Conservation (phyloP, 2,113 vertebrate species). For the Coregonus clupeaformis region DNA sequence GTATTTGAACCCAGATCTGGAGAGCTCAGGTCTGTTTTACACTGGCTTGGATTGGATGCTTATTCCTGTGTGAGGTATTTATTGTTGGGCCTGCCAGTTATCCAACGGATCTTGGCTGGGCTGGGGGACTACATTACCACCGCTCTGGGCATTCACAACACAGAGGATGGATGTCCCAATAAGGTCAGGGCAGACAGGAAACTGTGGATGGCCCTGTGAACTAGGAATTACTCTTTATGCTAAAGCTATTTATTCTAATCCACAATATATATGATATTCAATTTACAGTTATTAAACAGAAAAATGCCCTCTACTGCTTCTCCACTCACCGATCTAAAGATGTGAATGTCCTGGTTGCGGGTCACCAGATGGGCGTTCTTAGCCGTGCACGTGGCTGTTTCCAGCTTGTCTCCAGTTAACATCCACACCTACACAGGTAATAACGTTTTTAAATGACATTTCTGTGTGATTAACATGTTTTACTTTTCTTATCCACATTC, state of each 20-base stretch:
- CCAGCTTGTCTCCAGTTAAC: conserved; percentile 95
- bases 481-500: too few species aligned
- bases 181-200: conserved; percentile 31
- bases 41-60: conserved; percentile 56
- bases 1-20: background rate
- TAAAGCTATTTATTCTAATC: conserved; percentile 12
- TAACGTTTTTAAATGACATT: background rate
- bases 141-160: background rate
- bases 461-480: too few species aligned
- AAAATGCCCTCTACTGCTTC: background rate
- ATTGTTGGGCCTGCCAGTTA: conserved; percentile 25
- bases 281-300: background rate
- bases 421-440: conserved; percentile 88
- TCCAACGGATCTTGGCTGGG: conserved; percentile 39
- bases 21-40: conserved; percentile 53
- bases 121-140: conserved; percentile 14
- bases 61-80: conserved; percentile 58
- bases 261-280: background rate
- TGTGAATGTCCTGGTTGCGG: conserved; percentile 92
- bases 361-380: conserved; percentile 97
- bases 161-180: conserved; percentile 35
- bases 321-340: conserved; percentile 87
- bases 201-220: conserved; percentile 30
- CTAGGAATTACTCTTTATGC: conserved; percentile 5
- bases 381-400: conserved; percentile 95